Evolutionary conservation across 1,140 invertebrate species (phyloP), one percentile per base, ranked within the genome.

Genomic region (Drosophila paulistorum): DNA sequence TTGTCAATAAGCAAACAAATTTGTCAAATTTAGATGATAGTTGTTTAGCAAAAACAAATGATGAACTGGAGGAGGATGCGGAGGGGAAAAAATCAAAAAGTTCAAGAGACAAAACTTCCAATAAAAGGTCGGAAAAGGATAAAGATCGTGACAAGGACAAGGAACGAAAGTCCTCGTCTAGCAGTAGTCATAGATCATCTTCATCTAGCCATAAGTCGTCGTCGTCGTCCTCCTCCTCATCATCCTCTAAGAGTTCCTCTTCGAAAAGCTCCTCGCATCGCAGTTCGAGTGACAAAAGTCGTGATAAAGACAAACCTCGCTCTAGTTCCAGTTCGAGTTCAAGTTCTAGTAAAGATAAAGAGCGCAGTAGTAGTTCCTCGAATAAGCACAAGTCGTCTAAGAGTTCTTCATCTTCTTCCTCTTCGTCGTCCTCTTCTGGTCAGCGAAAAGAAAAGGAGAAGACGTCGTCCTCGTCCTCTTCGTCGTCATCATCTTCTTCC

Each of bases 91-190:
- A 82, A 48, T 62, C 81, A 20, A 90, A 90, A 55, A 90, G 65
- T 35, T 72, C 79, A 26, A 70, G 78, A 59, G 78, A 87, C 30
- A 91, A 90, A 51, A 51, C 17, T 14, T 51, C 45, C 42, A 82
- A 68, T 71, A 90, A 91, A 78, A 91, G 86, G 64, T 75, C 71
- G 33, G 81, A 87, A 11, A 94, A 93, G 79, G 90, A 48, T 17
- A 48, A 48, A 11, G 45, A 92, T 55, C 93, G 92, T 85, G 93
- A 92, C 14, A 92, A 92, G 75, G 87, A 91, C 74, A 93, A 23
- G 45, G 45, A 51, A 20, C 45, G 92, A 58, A 92, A 80, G 30
- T 84, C 80, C 11, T 91, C 90, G 20, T 86, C 82, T 11, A 79
- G 82, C 65, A 51, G 30, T 17, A 73, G 79, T 73, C 84, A 91